Evolutionary conservation across 2,113 vertebrate species (phyloP).

Genomic region (Hemiprocne comata): DNA sequence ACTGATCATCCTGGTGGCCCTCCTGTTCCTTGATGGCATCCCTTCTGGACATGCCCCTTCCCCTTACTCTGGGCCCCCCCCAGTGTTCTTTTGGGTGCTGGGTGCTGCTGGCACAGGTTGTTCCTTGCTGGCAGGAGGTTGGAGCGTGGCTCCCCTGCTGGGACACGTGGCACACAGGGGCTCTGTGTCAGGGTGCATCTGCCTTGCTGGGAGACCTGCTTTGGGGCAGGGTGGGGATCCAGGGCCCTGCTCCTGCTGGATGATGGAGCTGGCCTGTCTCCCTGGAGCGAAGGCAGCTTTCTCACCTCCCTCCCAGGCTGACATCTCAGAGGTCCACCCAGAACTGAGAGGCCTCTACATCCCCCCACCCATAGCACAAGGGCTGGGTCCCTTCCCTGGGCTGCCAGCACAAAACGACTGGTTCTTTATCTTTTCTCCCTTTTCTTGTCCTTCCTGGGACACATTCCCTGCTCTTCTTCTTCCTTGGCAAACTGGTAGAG

Average conservation of each 20-base stretch:
- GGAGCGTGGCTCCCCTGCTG: not conserved
- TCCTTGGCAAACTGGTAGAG: not conserved
- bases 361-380: fast-evolving
- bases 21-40: not conserved
- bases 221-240: no score
- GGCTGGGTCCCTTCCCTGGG: not conserved
- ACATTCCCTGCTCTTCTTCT: not conserved
- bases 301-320: not conserved
- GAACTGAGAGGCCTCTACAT: not conserved
- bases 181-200: not conserved
- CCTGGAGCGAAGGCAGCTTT: not conserved
- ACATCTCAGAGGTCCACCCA: fast-evolving
- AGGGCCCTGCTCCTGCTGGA: not conserved
- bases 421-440: not conserved
- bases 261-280: not conserved
- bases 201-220: not conserved
- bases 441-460: not conserved
- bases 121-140: not conserved
- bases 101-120: not conserved
- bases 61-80: no score
- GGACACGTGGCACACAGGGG: fast-evolving
- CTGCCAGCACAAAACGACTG: not conserved
- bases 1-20: not conserved
- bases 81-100: not conserved
- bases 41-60: not conserved